Evolutionary conservation across 1,140 invertebrate genomes (phyloP).

Genomic region (Harlomillsia oculata): DNA sequence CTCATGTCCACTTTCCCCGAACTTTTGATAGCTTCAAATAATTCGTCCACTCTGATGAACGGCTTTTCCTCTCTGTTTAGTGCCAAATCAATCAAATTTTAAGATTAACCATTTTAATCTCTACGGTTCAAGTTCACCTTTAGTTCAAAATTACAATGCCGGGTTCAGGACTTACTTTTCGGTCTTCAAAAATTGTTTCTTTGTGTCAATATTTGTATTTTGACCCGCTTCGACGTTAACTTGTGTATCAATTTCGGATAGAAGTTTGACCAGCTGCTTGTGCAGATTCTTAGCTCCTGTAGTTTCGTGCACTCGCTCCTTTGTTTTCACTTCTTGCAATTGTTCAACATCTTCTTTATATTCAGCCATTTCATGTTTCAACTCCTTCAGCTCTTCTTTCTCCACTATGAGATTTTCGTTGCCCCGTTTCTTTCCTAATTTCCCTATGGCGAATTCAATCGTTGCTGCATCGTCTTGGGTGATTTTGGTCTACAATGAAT

Average conservation of each 20-base stretch:
- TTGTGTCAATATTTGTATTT: background rate
- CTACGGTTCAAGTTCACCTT: too few relatives aligned
- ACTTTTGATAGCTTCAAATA: slow-evolving; percentile 69
- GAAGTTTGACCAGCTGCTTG: too few relatives aligned
- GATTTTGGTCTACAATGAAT: slow-evolving; percentile 44
- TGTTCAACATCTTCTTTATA: slow-evolving; percentile 63
- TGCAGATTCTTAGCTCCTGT: too few relatives aligned
- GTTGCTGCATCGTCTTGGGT: slow-evolving; percentile 71
- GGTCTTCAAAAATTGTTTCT: background rate
- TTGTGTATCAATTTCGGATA: too few relatives aligned
- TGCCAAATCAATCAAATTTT: slow-evolving; percentile 20
- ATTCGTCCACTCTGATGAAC: slow-evolving; percentile 77
- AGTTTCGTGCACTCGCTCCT: slow-evolving; percentile 4
- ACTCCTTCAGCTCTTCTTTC: slow-evolving; percentile 78
- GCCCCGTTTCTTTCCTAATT: slow-evolving; percentile 66
- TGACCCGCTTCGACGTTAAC: background rate
- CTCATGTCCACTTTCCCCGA: slow-evolving; percentile 77
- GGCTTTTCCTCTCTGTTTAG: too few relatives aligned
- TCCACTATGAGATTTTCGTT: slow-evolving; percentile 76
- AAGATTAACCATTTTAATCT: too few relatives aligned
- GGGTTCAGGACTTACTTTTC: too few relatives aligned
- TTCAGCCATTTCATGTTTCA: slow-evolving; percentile 83
- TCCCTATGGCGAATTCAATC: slow-evolving; percentile 76
- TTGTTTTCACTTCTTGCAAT: slow-evolving; percentile 3
- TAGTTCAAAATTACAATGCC: background rate